Evolutionary conservation across 2,888 invertebrate species (phyloP), one percentile per base, ranked within the genome.

Genomic region (Drosophila eohydei): DNA sequence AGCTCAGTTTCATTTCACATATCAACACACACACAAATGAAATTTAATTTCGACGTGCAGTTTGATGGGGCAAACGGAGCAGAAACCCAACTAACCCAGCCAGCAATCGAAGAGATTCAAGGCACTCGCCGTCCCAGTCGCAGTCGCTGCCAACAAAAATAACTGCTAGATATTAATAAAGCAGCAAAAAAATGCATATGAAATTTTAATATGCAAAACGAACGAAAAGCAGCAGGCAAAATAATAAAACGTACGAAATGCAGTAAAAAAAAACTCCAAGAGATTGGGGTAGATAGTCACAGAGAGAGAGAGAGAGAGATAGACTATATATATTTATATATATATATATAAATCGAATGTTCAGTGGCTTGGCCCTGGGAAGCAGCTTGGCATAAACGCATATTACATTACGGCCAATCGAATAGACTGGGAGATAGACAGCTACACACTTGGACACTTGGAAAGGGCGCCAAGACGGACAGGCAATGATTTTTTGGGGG

Each of bases 161-260:
- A 84, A 87, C 89, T 81, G 89, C 87, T 84, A 89, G 81, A 89
- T 89, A 88, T 85, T 88, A 89, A 85, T 89, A 89, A 80, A 86
- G 85, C 85, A 75, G 52, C 48, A 48, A 34, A 44, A 87, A 88
- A 88, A 84, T 81, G 66, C 89, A 85, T 87, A 89, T 89, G 89
- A 89, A 89, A 85, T 88, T 88, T 89, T 86, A 86, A 86, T 86
- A 86, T 84, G 84, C 89, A 84, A 87, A 87, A 84, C 82, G 89
- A 81, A 79, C 76, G 73, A 80, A 81, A 74, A 76, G 80, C 75
- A 80, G 62, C 83, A 73, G 70, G 75, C 62, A 59, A 59, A 74
- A 72, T 60, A 50, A 50, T 50, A 84, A 87, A 87, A 87, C 82
- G 89, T 78, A 81, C 76, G 73, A 80, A 81, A 74, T 74, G 80